A percentile compares a stretch with the other conserved stretches of the same genome.
These are phyloP conservation scores for Diarsia mendica DNA, from an alignment of 2,888 invertebrate genomes.

Conservation along the genomic window DNA sequence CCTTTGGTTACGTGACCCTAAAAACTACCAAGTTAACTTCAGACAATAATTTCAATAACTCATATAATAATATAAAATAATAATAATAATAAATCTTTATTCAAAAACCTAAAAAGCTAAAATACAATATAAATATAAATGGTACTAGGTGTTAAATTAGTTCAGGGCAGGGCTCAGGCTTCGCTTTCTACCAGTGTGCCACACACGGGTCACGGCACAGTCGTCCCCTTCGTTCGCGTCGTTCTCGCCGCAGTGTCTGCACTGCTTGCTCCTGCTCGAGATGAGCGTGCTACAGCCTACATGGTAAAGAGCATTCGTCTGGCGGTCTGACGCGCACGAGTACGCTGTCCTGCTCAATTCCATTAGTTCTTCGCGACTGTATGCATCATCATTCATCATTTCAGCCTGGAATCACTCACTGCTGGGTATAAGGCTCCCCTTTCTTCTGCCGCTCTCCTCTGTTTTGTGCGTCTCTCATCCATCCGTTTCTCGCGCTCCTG, in stretches of 20 bases:
- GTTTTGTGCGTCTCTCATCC: too few species aligned
- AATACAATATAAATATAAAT: too few species aligned
- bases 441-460: too few species aligned
- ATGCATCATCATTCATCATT: too few species aligned
- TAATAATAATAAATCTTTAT: too few species aligned
- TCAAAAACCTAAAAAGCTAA: too few species aligned
- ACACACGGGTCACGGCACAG: not conserved
- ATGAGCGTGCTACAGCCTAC: not conserved
- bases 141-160: not conserved
- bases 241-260: too few species aligned
- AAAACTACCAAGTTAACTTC: not conserved
- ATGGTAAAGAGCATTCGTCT: not conserved
- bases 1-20: too few species aligned
- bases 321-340: not conserved
- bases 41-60: not conserved
- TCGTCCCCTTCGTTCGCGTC: not conserved
- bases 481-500: too few species aligned
- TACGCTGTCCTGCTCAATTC: too few species aligned
- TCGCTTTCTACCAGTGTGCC: not conserved
- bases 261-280: not conserved
- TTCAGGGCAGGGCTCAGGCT: not conserved
- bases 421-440: too few species aligned
- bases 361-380: not conserved
- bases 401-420: too few species aligned
- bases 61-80: not conserved